These are phyloP conservation scores for Mormyrops attenuatus DNA, from an alignment of 2,797 vertebrate species.

Conservation along the genomic window DNA sequence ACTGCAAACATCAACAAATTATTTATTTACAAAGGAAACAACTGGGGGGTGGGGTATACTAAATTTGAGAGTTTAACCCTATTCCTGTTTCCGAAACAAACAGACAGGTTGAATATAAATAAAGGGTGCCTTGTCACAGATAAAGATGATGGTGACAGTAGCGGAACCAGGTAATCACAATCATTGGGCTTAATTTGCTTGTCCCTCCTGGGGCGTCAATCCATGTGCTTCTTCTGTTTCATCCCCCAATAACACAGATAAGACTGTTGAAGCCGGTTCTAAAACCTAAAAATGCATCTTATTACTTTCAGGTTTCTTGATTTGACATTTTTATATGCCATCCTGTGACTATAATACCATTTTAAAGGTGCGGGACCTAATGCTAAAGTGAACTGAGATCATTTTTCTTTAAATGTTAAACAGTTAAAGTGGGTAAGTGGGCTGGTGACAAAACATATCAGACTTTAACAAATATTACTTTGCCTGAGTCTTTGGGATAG, in stretches of 20 bases:
- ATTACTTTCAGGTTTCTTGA: background rate
- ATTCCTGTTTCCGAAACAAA: background rate
- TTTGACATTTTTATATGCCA: background rate
- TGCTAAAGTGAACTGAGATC: background rate
- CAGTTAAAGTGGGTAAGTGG: background rate
- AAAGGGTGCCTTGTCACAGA: background rate
- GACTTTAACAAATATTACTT: background rate
- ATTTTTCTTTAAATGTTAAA: background rate
- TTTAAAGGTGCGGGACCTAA: background rate
- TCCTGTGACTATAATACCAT: background rate
- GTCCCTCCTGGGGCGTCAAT: background rate
- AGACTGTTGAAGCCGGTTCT: background rate
- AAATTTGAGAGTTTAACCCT: background rate
- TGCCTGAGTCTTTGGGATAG: background rate
- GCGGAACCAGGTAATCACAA: background rate
- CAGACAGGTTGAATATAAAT: background rate
- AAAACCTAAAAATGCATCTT: background rate
- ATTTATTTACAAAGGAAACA: slow-evolving; percentile 27
- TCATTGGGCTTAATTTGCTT: background rate
- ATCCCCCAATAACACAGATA: background rate
- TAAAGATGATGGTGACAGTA: background rate
- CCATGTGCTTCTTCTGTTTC: background rate
- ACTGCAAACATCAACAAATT: slow-evolving; percentile 11
- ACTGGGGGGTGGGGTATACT: background rate
- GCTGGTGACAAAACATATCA: background rate